phyloP scores from a whole-genome alignment of 2,797 vertebrate genomes.

The Poecilia wingei region DNA sequence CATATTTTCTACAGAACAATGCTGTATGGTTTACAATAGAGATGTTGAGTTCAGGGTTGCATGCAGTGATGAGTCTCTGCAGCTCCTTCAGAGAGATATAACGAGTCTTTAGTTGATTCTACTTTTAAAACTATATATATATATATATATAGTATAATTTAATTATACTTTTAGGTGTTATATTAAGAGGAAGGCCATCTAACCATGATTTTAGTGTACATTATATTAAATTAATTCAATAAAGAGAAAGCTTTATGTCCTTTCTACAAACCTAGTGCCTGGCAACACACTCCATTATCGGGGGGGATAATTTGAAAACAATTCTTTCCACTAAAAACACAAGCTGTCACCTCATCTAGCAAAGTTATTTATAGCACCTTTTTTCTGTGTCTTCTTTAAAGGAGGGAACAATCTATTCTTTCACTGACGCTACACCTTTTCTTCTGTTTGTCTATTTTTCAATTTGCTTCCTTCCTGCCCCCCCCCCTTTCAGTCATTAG shows the following conservation, averaged over 20 bases:
- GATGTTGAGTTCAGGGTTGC: not conserved
- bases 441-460: slow-evolving; percentile 22
- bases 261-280: not conserved
- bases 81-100: not conserved
- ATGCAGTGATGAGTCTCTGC: not conserved
- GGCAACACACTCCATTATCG: not conserved
- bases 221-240: not conserved
- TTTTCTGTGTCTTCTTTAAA: slow-evolving; percentile 25
- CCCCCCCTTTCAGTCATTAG: slow-evolving; percentile 68
- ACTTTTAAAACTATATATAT: not conserved
- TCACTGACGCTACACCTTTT: slow-evolving; percentile 16
- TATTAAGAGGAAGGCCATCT: not conserved
- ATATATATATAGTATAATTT: not conserved
- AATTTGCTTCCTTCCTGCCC: slow-evolving; percentile 8
- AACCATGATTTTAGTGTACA: not conserved
- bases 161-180: not conserved
- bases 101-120: not conserved
- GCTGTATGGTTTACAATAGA: not conserved
- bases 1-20: not conserved
- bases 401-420: slow-evolving; percentile 19
- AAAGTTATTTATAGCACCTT: not conserved
- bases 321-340: not conserved
- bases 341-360: not conserved
- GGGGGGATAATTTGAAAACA: not conserved
- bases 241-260: not conserved